A percentile compares a stretch with the other conserved stretches of the same genome.
Conservation (phyloP, 1,140 invertebrate species). For the silkworm (Bombyx mori) region DNA sequence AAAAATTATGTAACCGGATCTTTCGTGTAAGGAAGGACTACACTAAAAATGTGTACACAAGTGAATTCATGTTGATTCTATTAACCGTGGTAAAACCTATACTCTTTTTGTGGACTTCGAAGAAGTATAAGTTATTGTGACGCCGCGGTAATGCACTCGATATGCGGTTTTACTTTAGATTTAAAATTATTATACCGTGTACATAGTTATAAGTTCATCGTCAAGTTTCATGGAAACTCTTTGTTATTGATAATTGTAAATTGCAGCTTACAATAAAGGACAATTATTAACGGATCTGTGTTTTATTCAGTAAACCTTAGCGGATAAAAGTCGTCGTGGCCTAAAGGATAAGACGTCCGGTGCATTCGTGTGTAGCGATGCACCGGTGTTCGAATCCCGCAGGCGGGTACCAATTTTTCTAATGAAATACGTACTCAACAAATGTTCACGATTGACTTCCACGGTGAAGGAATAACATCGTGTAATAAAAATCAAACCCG, state of each 20-base stretch:
- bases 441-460: no score
- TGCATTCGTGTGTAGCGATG: no score
- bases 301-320: not conserved
- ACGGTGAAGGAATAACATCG: no score
- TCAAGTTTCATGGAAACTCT: slow-evolving; percentile 60
- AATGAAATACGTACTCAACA: no score
- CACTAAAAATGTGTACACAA: no score
- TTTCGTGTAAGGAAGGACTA: slow-evolving; percentile 14
- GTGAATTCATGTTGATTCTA: no score
- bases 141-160: slow-evolving; percentile 24
- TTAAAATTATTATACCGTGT: slow-evolving; percentile 20
- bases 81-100: slow-evolving; percentile 26
- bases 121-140: slow-evolving; percentile 25
- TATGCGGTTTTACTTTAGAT: slow-evolving; percentile 24
- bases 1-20: slow-evolving; percentile 9
- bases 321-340: no score
- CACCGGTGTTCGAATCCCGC: no score
- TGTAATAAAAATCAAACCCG: no score
- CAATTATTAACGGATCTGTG: slow-evolving; percentile 25
- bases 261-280: slow-evolving; percentile 57
- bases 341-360: no score
- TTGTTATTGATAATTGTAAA: slow-evolving; percentile 62
- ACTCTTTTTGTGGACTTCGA: slow-evolving; percentile 26
- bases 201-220: slow-evolving; percentile 42
- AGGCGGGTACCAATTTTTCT: no score